Evolutionary conservation across 2,888 invertebrate genomes (phyloP).

Genomic region (Lacanobia wlatinum): DNA sequence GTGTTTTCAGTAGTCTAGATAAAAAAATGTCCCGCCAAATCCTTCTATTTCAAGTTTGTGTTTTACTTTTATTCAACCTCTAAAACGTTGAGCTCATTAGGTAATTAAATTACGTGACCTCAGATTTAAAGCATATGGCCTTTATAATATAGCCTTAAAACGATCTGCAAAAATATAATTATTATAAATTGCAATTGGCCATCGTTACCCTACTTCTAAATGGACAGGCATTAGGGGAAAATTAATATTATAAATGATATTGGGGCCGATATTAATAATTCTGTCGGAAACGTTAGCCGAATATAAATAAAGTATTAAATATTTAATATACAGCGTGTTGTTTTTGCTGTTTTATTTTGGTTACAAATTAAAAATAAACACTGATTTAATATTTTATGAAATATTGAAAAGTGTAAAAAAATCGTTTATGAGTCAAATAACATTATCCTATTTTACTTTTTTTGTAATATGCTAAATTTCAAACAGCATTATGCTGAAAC

Average conservation of each 20-base stretch:
- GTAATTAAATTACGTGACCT: constrained; percentile 18
- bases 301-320: constrained; percentile 58
- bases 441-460: not conserved
- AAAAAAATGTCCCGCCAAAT: not conserved
- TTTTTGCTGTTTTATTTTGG: not conserved
- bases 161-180: constrained; percentile 28
- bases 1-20: not conserved
- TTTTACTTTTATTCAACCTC: constrained; percentile 21
- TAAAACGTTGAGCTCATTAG: constrained; percentile 11
- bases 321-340: constrained; percentile 58
- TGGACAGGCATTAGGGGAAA: constrained; percentile 49
- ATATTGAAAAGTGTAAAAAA: not conserved
- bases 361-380: not conserved
- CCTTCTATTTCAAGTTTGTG: not conserved
- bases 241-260: constrained; percentile 63
- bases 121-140: constrained; percentile 32
- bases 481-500: not conserved
- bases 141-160: constrained; percentile 22
- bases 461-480: not conserved
- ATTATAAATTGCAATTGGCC: constrained; percentile 47
- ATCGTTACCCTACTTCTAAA: constrained; percentile 49
- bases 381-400: not conserved
- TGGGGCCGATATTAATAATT: constrained; percentile 60
- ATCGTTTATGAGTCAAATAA: not conserved
- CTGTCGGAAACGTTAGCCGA: constrained; percentile 53